Base-by-base conservation (phyloP, 2,888 invertebrate species). In the Phengaris alcon region DNA sequence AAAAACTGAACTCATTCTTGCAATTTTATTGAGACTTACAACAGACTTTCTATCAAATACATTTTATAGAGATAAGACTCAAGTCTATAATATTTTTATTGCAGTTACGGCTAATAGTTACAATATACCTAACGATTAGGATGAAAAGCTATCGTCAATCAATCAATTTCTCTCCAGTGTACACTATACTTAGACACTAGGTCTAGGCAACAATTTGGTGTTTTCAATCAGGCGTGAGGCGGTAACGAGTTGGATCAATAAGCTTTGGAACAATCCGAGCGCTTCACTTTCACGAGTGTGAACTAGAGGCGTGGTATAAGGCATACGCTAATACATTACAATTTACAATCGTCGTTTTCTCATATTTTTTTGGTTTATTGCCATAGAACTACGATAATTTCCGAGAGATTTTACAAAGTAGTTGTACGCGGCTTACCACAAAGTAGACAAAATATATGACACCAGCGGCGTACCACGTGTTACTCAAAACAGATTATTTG, bases 211-310 rank as follows among this genome's bases (percentile, higher is more conserved):
- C 64, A 64, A 64, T 64, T 64, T 64, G 70, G 51, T 22, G 22
- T 70, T 51, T 69, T 15, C 52, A 13, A 35, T 72, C 72, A 52
- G 52, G 72, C 54, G 52, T 72, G 54, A 52, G 52, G 72, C 54
- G 35, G 22, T 52, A 22, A 51, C 10, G 52, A 22, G 35, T 35
- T 22, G 46, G 68, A 12, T 44, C 72, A 54, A 72, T 72, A 35
- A 35, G 72, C 52, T 70, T 15, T 54, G 8, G 72, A 52, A 72
- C 52, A 72, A 54, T 44, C 72, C 10, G 35, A 64, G 35, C 46
- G 13, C 54, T 72, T 54, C 72, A 72, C 72, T 72, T 72, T 72
- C 72, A 72, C 72, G 35, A 15, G 69, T 48, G 69, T 44, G 13
- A 44, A 44, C 55, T 55, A 48, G 48, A 3, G 9, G 12, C 10